These are phyloP conservation scores for Microplitis mediator DNA, from an alignment of 1,140 invertebrate genomes.

Conservation along the genomic window DNA sequence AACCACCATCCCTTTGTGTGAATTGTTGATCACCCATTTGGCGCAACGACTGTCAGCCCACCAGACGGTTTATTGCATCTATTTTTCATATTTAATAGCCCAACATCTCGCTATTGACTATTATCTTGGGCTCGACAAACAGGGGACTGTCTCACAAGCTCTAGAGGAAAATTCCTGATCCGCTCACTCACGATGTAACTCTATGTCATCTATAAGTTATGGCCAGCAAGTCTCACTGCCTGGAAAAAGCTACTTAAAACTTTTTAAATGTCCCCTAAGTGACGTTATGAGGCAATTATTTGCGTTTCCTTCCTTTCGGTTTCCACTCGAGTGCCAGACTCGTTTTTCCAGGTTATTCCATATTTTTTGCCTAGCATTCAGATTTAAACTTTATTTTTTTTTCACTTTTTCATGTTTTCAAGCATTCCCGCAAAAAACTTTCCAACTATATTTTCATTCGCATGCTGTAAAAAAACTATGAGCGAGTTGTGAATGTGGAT, in stretches of 20 bases:
- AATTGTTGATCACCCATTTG: too few species aligned
- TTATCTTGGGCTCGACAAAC: too few species aligned
- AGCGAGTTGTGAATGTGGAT: too few species aligned
- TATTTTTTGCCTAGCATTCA: neutral
- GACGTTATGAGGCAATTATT: constrained; percentile 48
- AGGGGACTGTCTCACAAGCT: too few species aligned
- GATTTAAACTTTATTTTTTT: neutral
- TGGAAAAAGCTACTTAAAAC: constrained; percentile 48
- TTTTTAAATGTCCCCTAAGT: constrained; percentile 49
- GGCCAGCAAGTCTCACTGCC: constrained; percentile 1
- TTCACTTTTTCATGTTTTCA: neutral
- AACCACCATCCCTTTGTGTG: neutral
- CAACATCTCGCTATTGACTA: too few species aligned
- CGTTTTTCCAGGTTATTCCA: constrained; percentile 7
- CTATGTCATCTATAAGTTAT: constrained; percentile 43
- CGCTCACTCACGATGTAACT: constrained; percentile 21
- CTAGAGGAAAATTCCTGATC: neutral
- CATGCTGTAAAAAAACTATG: too few species aligned
- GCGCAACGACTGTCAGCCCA: too few species aligned
- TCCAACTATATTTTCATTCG: neutral
- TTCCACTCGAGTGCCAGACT: constrained; percentile 27
- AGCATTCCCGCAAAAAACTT: neutral
- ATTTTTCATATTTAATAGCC: too few species aligned
- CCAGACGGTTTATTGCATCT: too few species aligned
- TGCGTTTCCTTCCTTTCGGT: constrained; percentile 37